Conservation (phyloP, 92 coral and sea anemone species). For the Palythoa grandis region DNA sequence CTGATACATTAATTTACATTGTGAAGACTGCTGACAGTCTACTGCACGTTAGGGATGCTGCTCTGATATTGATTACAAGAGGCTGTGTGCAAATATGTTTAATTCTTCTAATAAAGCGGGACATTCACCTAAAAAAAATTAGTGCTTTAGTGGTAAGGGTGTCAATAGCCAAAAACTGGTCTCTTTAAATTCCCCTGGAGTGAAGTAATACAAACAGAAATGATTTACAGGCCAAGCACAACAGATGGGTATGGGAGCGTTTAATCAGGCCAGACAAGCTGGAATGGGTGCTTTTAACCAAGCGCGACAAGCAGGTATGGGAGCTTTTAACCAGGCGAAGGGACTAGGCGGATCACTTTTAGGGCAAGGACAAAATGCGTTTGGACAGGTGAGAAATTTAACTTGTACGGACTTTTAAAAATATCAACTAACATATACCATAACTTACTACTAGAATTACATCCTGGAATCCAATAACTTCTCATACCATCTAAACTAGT, state of each 20-base stretch:
- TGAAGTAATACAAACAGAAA: background rate
- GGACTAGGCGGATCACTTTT: constrained; percentile 40
- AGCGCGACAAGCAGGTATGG: constrained; percentile 70
- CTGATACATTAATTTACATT: too few relatives aligned
- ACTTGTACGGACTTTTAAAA: background rate
- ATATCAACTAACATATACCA: too few relatives aligned
- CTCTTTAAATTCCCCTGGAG: background rate
- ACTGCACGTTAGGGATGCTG: too few relatives aligned
- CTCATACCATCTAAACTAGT: too few relatives aligned
- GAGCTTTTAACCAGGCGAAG: constrained; percentile 52
- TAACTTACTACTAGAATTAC: too few relatives aligned
- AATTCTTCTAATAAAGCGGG: too few relatives aligned
- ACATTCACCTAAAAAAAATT: too few relatives aligned
- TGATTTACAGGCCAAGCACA: constrained; percentile 68
- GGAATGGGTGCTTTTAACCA: constrained; percentile 92
- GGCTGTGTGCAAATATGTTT: too few relatives aligned
- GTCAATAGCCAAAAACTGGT: background rate
- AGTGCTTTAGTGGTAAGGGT: too few relatives aligned
- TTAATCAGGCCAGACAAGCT: constrained; percentile 77
- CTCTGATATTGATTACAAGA: too few relatives aligned
- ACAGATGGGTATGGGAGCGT: constrained; percentile 87
- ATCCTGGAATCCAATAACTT: too few relatives aligned
- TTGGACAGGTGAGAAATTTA: constrained; percentile 38
- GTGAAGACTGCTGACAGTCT: too few relatives aligned
- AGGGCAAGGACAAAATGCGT: constrained; percentile 32